Evolutionary conservation across 2,888 invertebrate genomes (phyloP).

Genomic region (Melinaea menophilus): DNA sequence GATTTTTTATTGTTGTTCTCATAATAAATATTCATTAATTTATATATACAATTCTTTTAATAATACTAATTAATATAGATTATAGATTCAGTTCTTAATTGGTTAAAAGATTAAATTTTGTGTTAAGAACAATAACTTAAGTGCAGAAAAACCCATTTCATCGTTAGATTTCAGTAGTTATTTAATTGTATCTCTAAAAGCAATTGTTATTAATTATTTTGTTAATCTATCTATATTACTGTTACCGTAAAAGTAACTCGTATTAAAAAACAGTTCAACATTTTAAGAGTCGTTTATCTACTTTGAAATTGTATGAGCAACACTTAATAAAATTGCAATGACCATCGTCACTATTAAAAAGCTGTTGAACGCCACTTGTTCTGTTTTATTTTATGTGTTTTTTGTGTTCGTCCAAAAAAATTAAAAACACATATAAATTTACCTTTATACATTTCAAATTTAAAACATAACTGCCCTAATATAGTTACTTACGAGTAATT

Average conservation of each 20-base stretch:
- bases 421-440: neutral
- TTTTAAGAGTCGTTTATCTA: neutral
- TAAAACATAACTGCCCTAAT: neutral
- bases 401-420: neutral
- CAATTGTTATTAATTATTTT: no score
- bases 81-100: no score
- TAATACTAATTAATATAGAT: no score
- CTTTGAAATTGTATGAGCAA: neutral
- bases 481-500: neutral
- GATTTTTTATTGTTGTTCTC: no score
- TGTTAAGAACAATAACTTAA: no score
- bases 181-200: no score
- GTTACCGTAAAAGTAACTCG: constrained; percentile 2
- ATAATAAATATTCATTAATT: no score
- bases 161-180: no score
- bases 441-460: neutral
- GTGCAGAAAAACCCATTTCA: no score
- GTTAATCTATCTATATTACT: neutral
- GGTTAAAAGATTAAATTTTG: no score
- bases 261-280: constrained; percentile 30
- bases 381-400: neutral
- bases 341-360: neutral
- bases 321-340: neutral
- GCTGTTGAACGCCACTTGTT: neutral
- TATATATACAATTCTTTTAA: no score